Evolutionary conservation across 2,113 vertebrate species (phyloP), one percentile per base, ranked within the genome.

Genomic region (Cichladusa arquata): DNA sequence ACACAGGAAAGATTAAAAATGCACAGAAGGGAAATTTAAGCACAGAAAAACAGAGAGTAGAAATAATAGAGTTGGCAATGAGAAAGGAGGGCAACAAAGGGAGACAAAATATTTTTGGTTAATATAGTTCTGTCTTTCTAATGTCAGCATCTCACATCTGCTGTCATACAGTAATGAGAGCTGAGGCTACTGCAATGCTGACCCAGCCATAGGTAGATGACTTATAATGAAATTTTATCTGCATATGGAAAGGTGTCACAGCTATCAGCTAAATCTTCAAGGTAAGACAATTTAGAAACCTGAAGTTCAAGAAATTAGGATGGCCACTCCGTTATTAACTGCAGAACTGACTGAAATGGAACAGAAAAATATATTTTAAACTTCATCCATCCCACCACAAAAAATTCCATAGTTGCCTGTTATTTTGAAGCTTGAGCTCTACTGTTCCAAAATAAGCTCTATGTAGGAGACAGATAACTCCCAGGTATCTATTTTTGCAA

Each of bases 91-190:
- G 19, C 20, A 74, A 71, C 28, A 86, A 88, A 92, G 8, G 31
- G 31, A 83, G 31, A 51, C 0, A 57, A 77, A 45, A 40, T 60
- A 61, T 48, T 93, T 93, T 83, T 73, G 2, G 56, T 88, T 86
- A 47, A 60, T 83, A 79, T 83, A 65, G 26, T 28, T 94, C 53
- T 89, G 11, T 47, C 67, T 90, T 93, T 90, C 79, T 60, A 86
- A 31, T 64, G 85, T 86, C 88, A 88, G 34, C 15, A 5, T 83
- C 77, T 92, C 82, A 92, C 56, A 88, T 78, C 72, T 93, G 69
- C 88, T 90, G 38, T 86, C 67, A 81, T 24, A 71, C 28, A 33
- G 13, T 96, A 93, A 95, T 84, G 90, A 96, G 88, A 88, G 36
- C 76, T 60, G 76, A 96, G 90, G 69, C 67, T 5, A 0, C 80